A percentile compares a stretch with the other conserved stretches of the same genome.
phyloP scores from a whole-genome alignment of 2,888 invertebrate species.

The Apodemia duryi region DNA sequence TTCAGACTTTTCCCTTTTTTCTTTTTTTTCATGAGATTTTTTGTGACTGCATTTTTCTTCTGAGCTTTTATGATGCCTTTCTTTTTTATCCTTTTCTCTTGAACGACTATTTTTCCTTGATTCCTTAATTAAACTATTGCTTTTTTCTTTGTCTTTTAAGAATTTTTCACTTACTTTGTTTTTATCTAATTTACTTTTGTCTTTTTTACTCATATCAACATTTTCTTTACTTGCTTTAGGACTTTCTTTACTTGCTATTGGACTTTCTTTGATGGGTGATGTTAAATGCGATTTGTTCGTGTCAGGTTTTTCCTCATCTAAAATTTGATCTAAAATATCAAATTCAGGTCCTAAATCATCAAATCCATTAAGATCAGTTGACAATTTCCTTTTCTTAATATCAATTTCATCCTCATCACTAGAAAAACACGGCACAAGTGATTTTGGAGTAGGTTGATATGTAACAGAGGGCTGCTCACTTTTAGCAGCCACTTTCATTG shows the following conservation, averaged over 20 bases:
- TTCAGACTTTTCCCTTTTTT: conserved; percentile 48
- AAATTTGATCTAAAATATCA: conserved; percentile 73
- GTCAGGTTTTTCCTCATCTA: conserved; percentile 63
- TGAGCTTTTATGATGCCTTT: conserved; percentile 39
- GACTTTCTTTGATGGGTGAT: conserved; percentile 30
- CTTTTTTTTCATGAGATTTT: conserved; percentile 49
- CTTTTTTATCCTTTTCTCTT: conserved; percentile 42
- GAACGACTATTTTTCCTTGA: conserved; percentile 38
- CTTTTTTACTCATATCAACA: conserved; percentile 27
- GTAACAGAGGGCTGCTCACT: conserved; percentile 48
- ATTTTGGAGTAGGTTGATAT: conserved; percentile 69
- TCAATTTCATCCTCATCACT: conserved; percentile 73
- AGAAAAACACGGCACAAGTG: conserved; percentile 68
- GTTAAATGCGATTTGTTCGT: conserved; percentile 27
- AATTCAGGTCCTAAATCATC: conserved; percentile 73
- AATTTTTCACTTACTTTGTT: conserved; percentile 36
- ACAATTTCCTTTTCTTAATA: conserved; percentile 56
- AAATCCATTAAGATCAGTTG: conserved; percentile 61
- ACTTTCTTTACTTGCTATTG: conserved; percentile 25
- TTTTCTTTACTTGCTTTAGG: conserved; percentile 19
- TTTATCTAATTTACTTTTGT: conserved; percentile 36
- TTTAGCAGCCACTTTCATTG: conserved; percentile 52
- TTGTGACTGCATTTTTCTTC: conserved; percentile 51
- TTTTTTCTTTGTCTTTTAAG: conserved; percentile 39
- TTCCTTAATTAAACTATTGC: conserved; percentile 40